These are phyloP conservation scores for Tragelaphus imberbis DNA, from an alignment of 2,113 vertebrate genomes.

Conservation along the genomic window DNA sequence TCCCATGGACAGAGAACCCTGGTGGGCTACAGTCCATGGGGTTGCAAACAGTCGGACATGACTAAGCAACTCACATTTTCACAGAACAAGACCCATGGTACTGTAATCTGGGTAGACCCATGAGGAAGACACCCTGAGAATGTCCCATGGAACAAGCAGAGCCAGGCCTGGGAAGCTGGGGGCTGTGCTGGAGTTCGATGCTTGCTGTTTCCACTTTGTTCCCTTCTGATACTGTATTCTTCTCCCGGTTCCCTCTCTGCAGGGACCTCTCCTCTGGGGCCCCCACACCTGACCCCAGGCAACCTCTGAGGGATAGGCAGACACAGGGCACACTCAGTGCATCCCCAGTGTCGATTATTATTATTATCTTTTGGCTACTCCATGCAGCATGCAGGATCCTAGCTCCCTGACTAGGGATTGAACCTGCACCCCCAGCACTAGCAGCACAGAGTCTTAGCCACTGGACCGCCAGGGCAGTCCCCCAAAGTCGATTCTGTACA, in stretches of 20 bases:
- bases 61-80: neutral
- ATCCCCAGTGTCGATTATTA: fast-evolving
- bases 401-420: neutral
- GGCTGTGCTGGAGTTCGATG: fast-evolving
- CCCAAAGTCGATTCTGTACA: fast-evolving
- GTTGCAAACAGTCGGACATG: neutral
- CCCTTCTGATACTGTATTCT: neutral
- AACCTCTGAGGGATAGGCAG: neutral
- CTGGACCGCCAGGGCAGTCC: neutral
- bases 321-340: neutral
- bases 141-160: fast-evolving
- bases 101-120: neutral
- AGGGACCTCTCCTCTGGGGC: neutral
- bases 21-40: neutral
- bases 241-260: neutral
- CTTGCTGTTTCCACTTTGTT: neutral
- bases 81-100: neutral
- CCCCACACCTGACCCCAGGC: neutral
- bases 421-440: neutral
- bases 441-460: neutral
- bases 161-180: neutral
- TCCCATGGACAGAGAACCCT: neutral
- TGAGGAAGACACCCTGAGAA: neutral
- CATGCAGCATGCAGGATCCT: neutral
- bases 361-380: neutral